Evolutionary conservation across 2,797 vertebrate genomes (phyloP).

Genomic region (Lepilemur ruficaudatus): DNA sequence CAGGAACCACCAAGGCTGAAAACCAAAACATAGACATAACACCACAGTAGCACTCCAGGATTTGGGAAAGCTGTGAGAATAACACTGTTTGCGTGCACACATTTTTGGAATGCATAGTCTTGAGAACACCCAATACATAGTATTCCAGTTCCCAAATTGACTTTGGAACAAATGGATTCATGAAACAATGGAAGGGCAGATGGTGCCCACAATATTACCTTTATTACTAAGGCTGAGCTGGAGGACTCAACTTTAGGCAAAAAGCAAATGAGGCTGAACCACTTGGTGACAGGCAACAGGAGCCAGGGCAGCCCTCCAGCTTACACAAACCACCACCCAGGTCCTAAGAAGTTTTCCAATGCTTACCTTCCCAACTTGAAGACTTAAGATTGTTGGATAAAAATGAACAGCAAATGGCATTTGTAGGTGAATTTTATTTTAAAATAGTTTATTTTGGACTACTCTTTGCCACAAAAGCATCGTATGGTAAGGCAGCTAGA

Average conservation of each 20-base stretch:
- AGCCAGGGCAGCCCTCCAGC: not conserved
- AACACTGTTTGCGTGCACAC: not conserved
- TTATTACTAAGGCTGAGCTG: not conserved
- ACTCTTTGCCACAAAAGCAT: not conserved
- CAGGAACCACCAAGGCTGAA: not conserved
- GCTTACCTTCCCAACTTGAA: not conserved
- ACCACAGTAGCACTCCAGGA: not conserved
- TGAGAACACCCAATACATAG: not conserved
- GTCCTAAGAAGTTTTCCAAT: not conserved
- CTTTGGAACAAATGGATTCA: not conserved
- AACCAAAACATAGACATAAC: not conserved
- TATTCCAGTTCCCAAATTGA: not conserved
- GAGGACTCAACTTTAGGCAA: not conserved
- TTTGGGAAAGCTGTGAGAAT: not conserved
- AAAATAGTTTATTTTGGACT: not conserved
- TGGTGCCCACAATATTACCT: not conserved
- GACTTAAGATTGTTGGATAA: not conserved
- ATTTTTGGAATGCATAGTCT: not conserved
- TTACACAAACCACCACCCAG: not conserved
- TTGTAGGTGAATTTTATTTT: not conserved
- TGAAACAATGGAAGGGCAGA: not conserved
- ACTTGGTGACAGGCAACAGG: not conserved
- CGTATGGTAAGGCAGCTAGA: not conserved
- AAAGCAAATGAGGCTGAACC: not conserved
- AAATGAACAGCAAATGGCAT: not conserved